These are phyloP conservation scores for Tiphia femorata DNA, from an alignment of 2,888 invertebrate species.

Conservation along the genomic window DNA sequence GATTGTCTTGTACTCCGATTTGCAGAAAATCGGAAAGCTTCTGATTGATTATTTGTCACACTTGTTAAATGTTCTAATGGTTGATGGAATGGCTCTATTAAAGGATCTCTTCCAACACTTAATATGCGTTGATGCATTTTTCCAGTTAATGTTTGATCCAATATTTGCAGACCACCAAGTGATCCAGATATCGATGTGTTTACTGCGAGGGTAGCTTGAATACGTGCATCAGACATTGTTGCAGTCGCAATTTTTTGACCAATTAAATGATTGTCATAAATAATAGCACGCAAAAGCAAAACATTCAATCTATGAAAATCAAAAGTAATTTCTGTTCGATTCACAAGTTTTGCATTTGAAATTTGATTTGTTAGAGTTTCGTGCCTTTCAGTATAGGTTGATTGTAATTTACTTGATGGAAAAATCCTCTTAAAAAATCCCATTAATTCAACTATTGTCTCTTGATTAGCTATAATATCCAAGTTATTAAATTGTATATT, in stretches of 20 bases:
- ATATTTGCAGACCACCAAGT: constrained; percentile 90
- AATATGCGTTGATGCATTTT: constrained; percentile 87
- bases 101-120: constrained; percentile 84
- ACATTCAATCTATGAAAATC: constrained; percentile 94
- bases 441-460: constrained; percentile 92
- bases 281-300: constrained; percentile 83
- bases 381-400: constrained; percentile 46
- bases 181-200: constrained; percentile 81
- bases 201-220: constrained; percentile 84
- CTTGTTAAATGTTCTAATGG: constrained; percentile 61
- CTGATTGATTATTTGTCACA: constrained; percentile 61
- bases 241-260: constrained; percentile 95
- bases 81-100: constrained; percentile 70
- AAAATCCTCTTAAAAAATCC: constrained; percentile 87
- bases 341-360: constrained; percentile 48
- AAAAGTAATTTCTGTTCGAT: constrained; percentile 86
- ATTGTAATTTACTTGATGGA: constrained; percentile 59
- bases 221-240: constrained; percentile 90
- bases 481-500: constrained; percentile 94
- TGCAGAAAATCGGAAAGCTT: constrained; percentile 73
- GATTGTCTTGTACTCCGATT: constrained; percentile 55
- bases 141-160: constrained; percentile 89
- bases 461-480: constrained; percentile 96
- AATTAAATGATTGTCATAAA: constrained; percentile 78
- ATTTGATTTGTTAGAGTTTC: constrained; percentile 56